Percentiles rank a stretch among this genome's conserved stretches.
Evolutionary conservation across 2,797 vertebrate species (phyloP).

Genomic region (Eulemur coronatus): DNA sequence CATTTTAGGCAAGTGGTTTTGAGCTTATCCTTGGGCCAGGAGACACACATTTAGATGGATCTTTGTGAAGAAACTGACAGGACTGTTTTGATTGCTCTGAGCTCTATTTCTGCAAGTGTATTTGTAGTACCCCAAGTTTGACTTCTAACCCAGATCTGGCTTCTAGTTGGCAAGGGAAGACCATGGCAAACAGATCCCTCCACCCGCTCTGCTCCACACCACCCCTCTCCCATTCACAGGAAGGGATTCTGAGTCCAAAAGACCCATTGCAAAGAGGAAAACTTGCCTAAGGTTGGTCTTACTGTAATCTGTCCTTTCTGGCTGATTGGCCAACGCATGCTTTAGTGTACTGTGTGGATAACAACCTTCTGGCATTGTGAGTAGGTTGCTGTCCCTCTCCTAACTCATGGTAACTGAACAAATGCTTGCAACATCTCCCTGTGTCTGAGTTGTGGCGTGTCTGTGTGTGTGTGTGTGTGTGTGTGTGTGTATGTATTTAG

Average conservation of each 20-base stretch:
- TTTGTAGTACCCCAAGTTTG: neutral
- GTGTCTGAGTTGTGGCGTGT: neutral
- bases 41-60: neutral
- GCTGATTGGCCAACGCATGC: neutral
- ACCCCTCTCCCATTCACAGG: neutral
- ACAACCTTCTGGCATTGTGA: conserved; percentile 11
- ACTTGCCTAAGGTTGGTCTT: neutral
- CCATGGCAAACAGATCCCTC: neutral
- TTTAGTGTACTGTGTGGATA: conserved; percentile 44
- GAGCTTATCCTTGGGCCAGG: neutral
- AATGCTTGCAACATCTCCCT: conserved; percentile 37
- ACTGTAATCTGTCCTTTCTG: neutral
- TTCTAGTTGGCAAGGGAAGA: neutral
- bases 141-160: neutral
- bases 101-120: neutral
- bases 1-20: conserved; percentile 3
- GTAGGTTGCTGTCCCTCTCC: neutral
- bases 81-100: neutral
- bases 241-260: neutral
- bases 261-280: neutral
- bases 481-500: conserved; percentile 38
- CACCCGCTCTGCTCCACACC: neutral
- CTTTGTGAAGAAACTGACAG: neutral
- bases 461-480: neutral
- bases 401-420: neutral